A percentile compares a stretch with the other conserved stretches of the same genome.
Conservation (phyloP, 2,797 vertebrate species). For the Girardinus metallicus region DNA sequence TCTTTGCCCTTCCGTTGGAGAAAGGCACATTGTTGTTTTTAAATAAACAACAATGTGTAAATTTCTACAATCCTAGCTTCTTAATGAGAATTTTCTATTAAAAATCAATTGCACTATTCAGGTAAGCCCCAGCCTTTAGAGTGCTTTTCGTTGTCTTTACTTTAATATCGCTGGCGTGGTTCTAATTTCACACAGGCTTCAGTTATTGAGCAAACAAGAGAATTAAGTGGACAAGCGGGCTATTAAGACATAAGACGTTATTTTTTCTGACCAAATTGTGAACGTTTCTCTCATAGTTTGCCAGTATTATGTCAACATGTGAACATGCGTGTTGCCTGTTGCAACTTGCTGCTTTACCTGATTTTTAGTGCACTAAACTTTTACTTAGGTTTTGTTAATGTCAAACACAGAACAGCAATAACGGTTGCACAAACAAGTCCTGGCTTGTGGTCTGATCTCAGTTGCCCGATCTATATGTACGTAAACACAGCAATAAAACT, state of each 20-base stretch:
- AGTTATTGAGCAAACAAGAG: not conserved
- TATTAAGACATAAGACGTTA: not conserved
- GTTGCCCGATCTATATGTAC: not conserved
- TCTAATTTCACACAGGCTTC: not conserved
- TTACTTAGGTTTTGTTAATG: not conserved
- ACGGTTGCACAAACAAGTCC: not conserved
- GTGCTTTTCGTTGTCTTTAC: not conserved
- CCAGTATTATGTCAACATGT: not conserved
- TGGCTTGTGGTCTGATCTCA: not conserved
- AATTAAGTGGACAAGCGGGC: not conserved
- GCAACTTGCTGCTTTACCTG: not conserved
- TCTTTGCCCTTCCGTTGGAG: not conserved
- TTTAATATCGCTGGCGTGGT: not conserved
- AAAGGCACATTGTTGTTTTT: not conserved
- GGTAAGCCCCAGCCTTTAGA: not conserved
- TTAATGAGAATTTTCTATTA: not conserved
- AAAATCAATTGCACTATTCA: not conserved
- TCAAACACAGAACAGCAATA: not conserved
- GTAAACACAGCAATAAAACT: not conserved
- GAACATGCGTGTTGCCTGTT: not conserved
- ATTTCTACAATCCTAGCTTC: not conserved
- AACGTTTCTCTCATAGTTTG: not conserved
- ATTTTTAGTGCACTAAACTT: not conserved
- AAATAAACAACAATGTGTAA: not conserved
- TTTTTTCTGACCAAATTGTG: not conserved